Evolutionary conservation across 2,888 invertebrate genomes (phyloP), one percentile per base, ranked within the genome.

Genomic region (Acanthoscelides obtectus): DNA sequence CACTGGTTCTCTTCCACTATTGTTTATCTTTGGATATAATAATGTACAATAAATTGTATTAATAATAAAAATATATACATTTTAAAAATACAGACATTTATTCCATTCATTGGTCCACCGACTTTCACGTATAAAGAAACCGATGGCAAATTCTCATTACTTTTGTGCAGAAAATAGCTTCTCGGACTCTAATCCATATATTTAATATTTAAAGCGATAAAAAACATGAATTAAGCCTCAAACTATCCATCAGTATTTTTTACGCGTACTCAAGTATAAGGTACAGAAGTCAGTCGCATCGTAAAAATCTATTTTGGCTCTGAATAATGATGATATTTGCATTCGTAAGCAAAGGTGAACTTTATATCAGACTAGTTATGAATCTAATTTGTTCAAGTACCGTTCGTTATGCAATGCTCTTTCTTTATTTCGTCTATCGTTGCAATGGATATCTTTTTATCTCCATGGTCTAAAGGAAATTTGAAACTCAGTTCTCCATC

Each of bases 401-500:
- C 83, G 72, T 83, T 83, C 69, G 80, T 79, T 67, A 84, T 81
- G 21, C 81, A 75, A 71, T 84, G 83, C 71, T 85, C 85, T 72
- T 83, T 85, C 79, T 84, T 85, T 70, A 86, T 82, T 75, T 85
- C 84, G 71, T 85, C 84, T 72, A 86, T 86, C 12, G 86, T 86
- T 4, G 85, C 83, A 72, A 86, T 84, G 22, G 85, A 82, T 71
- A 86, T 82, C 77, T 83, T 86, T 78, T 83, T 83, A 21, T 75
- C 73, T 69, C 84, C 84, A 66, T 22, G 8, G 70, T 85, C 85
- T 74, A 88, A 84, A 66, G 89, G 88, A 81, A 89, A 89, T 81
- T 88, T 89, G 80, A 89, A 89, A 83, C 87, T 89, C 71, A 89
- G 85, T 81, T 89, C 89, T 73, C 85, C 85, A 72, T 86, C 86